A percentile compares a stretch with the other conserved stretches of the same genome.
Conservation (phyloP, 2,797 vertebrate genomes). For the Momotus momota region DNA sequence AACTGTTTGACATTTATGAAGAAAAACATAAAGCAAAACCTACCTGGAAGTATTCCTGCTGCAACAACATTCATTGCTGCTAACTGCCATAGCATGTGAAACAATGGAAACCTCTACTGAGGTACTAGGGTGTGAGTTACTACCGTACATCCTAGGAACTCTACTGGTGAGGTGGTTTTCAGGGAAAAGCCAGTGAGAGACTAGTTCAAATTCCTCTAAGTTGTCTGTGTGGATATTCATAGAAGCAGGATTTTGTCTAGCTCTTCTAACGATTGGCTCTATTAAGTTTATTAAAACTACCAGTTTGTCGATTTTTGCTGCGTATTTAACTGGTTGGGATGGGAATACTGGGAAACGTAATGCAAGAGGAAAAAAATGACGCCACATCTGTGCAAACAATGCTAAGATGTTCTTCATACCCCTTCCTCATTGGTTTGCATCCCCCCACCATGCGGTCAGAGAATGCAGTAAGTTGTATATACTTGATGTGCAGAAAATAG, state of each 20-base stretch:
- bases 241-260: not conserved
- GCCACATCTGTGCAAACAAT: conserved; percentile 38
- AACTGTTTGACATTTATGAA: not conserved
- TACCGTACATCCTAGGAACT: not conserved
- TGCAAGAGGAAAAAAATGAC: not conserved
- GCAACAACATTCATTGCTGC: not conserved
- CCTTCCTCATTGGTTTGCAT: not conserved
- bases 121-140: not conserved
- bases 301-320: not conserved
- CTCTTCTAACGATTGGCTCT: not conserved
- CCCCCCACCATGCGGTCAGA: not conserved
- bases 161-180: not conserved
- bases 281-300: not conserved
- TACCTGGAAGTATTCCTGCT: not conserved
- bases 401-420: not conserved
- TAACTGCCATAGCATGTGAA: not conserved
- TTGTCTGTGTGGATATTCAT: not conserved
- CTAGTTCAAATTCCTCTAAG: not conserved
- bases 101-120: not conserved
- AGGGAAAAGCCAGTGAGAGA: not conserved
- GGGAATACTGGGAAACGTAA: not conserved
- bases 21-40: not conserved
- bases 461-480: not conserved
- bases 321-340: not conserved
- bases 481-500: conserved; percentile 13